These are phyloP conservation scores for Myiopsitta monachus DNA, from an alignment of 2,113 vertebrate species.

Conservation along the genomic window DNA sequence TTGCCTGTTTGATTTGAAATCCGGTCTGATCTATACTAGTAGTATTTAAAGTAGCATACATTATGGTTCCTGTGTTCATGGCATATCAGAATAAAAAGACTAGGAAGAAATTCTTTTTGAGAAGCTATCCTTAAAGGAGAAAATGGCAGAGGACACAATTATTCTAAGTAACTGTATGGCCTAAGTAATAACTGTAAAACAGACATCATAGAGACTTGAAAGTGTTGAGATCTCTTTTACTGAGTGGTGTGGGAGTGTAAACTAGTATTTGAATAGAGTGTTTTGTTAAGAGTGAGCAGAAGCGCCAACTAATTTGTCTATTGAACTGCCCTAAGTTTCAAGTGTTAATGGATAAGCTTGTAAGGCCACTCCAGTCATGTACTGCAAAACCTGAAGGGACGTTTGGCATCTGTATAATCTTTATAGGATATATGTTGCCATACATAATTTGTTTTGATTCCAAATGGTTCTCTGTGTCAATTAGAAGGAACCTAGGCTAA, in stretches of 20 bases:
- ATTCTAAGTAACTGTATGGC: background rate
- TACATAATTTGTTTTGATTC: background rate
- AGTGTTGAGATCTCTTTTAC: background rate
- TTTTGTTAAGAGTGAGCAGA: background rate
- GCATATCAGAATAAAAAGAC: background rate
- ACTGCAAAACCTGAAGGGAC: background rate
- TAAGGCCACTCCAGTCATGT: background rate
- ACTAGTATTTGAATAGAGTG: background rate
- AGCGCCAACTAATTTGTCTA: background rate
- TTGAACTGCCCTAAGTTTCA: background rate
- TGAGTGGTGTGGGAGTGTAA: background rate
- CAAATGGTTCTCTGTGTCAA: background rate
- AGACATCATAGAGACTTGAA: background rate
- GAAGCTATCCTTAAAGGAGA: background rate
- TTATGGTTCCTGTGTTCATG: background rate
- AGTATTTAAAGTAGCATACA: background rate
- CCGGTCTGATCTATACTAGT: background rate
- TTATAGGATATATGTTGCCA: background rate
- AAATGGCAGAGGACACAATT: background rate
- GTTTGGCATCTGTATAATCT: background rate
- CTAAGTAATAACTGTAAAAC: background rate
- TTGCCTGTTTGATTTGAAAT: background rate
- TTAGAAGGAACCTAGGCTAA: background rate
- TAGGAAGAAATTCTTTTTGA: background rate
- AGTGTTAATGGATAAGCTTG: background rate